These are phyloP conservation scores for Plebejus melissa DNA, from an alignment of 2,888 invertebrate species.

Conservation along the genomic window DNA sequence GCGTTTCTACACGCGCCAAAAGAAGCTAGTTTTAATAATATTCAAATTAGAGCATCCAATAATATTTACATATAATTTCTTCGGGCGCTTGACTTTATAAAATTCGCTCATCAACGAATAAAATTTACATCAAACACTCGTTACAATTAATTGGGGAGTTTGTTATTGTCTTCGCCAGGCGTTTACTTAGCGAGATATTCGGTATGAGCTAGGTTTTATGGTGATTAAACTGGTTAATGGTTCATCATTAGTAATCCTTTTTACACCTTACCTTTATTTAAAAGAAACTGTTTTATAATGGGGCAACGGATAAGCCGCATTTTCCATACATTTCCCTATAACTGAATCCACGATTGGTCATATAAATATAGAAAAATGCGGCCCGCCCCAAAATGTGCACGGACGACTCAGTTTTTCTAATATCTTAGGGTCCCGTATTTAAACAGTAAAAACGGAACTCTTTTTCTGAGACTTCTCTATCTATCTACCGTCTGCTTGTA, in stretches of 20 bases:
- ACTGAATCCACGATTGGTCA: no score
- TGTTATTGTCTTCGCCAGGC: conserved; percentile 25
- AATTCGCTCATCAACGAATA: conserved; percentile 27
- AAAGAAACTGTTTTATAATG: no score
- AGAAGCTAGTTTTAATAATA: conserved; percentile 11
- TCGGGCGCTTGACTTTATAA: conserved; percentile 21
- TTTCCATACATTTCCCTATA: no score
- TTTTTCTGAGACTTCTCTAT: no score
- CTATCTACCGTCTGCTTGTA: no score
- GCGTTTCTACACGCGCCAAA: not conserved
- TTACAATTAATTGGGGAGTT: conserved; percentile 25
- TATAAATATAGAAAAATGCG: no score
- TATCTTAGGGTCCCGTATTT: no score
- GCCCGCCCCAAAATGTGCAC: no score
- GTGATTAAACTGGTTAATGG: not conserved
- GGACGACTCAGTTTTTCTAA: no score
- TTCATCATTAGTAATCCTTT: not conserved
- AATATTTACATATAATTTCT: conserved; percentile 19
- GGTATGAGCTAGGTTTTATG: conserved; percentile 8
- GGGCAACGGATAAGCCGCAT: no score
- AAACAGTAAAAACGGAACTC: no score
- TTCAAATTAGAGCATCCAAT: not conserved
- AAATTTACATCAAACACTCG: conserved; percentile 27
- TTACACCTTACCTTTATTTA: not conserved
- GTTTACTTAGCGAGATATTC: not conserved